phyloP scores from a whole-genome alignment of 2,797 vertebrate species.

The Zenarchopterus dispar region DNA sequence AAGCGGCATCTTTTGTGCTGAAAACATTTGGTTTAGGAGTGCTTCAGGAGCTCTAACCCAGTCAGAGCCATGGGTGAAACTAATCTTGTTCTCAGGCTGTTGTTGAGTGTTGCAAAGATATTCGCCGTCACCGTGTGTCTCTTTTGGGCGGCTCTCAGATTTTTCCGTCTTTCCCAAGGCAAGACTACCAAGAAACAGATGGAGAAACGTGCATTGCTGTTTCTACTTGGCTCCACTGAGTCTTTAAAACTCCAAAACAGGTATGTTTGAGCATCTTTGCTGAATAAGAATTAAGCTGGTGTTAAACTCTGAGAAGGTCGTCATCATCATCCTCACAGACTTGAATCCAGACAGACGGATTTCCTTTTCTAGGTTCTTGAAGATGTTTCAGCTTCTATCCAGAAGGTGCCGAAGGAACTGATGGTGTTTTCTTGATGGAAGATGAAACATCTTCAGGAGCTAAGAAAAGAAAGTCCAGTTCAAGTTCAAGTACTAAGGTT shows the following conservation, averaged over 20 bases:
- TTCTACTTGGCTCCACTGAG: not conserved
- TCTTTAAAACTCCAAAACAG: conserved; percentile 9
- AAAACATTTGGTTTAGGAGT: not conserved
- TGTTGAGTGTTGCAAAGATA: not conserved
- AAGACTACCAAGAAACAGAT: conserved; percentile 6
- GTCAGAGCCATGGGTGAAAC: not conserved
- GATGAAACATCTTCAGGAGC: no score
- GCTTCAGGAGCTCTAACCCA: not conserved
- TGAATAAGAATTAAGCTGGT: not conserved
- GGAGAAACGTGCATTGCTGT: not conserved
- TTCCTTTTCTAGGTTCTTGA: no score
- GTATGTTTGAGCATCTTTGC: conserved; percentile 1
- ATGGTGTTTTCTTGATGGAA: no score
- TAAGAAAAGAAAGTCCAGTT: no score
- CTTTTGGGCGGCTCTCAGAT: not conserved
- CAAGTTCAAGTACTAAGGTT: no score
- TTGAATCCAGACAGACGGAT: no score
- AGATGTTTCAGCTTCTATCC: no score
- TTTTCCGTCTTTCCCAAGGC: not conserved
- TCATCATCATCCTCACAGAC: no score
- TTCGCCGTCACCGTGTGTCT: not conserved
- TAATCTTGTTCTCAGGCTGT: no score
- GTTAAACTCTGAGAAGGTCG: no score
- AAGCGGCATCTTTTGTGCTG: not conserved
- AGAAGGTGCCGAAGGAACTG: no score